Evolutionary conservation across 1,140 invertebrate species (phyloP).

Genomic region (Zeugodacus cucurbitae): DNA sequence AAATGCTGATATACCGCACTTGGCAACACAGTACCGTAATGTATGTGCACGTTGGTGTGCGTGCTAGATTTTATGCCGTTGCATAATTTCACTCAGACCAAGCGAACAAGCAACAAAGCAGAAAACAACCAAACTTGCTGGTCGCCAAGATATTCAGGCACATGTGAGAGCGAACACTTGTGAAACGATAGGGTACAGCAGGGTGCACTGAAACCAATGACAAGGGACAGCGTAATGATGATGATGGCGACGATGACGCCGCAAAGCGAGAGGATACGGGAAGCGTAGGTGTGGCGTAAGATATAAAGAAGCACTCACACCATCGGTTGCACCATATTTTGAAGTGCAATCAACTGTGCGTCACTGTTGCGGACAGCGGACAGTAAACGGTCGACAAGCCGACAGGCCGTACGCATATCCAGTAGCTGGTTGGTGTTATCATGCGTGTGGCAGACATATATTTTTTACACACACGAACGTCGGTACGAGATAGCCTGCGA

Average conservation of each 20-base stretch:
- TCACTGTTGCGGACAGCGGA: slow-evolving; percentile 5
- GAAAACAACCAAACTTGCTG: not conserved
- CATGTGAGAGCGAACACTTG: not conserved
- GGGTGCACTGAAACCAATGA: too few species aligned
- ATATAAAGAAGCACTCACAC: not conserved
- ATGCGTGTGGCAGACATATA: too few species aligned
- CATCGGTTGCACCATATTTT: not conserved
- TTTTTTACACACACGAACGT: not conserved
- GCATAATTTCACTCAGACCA: slow-evolving; percentile 5
- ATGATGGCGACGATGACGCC: not conserved
- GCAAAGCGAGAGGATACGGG: not conserved
- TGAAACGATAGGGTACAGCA: not conserved
- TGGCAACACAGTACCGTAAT: not conserved
- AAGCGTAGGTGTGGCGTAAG: not conserved
- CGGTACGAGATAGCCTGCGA: not conserved
- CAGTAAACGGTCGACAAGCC: not conserved
- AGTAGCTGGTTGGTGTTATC: too few species aligned
- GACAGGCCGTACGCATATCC: too few species aligned
- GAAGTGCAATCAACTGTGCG: slow-evolving; percentile 18
- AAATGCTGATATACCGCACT: not conserved
- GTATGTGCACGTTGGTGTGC: not conserved
- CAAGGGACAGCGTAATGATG: not conserved
- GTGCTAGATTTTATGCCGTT: not conserved
- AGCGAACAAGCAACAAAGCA: not conserved
- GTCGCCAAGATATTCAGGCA: not conserved